Evolutionary conservation across 1,140 invertebrate genomes (phyloP).

Genomic region (Musca vetustissima): DNA sequence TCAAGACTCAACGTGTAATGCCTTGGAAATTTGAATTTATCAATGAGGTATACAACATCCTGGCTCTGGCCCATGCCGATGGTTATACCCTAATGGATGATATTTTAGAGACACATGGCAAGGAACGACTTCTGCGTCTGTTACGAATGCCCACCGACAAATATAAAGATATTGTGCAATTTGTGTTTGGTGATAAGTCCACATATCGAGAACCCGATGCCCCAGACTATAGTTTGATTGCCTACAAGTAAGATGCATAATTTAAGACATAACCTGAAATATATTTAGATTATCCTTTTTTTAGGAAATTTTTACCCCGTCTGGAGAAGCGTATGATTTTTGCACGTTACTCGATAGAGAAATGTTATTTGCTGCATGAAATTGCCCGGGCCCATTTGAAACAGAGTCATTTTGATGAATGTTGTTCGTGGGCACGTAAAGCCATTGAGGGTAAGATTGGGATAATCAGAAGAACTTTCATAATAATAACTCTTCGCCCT

Average conservation of each 20-base stretch:
- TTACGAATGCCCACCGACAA: constrained; percentile 34
- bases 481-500: no score
- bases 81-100: constrained; percentile 26
- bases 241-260: constrained; percentile 36
- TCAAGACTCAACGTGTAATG: constrained; percentile 46
- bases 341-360: constrained; percentile 40
- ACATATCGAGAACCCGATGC: constrained; percentile 32
- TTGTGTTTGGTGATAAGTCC: constrained; percentile 43
- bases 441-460: constrained; percentile 31
- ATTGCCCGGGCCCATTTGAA: constrained; percentile 38
- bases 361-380: constrained; percentile 46
- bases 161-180: constrained; percentile 18
- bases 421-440: constrained; percentile 35
- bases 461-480: no score
- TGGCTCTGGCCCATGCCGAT: constrained; percentile 41
- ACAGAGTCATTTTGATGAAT: constrained; percentile 39
- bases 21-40: constrained; percentile 51
- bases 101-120: background rate
- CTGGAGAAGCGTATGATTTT: constrained; percentile 41
- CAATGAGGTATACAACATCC: constrained; percentile 49
- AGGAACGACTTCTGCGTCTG: constrained; percentile 32
- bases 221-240: constrained; percentile 31
- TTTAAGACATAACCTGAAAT: no score
- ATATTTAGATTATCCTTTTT: constrained; percentile 7
- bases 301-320: constrained; percentile 23